Evolutionary conservation across 2,888 invertebrate species (phyloP), one percentile per base, ranked within the genome.

Genomic region (Athalia circularis): DNA sequence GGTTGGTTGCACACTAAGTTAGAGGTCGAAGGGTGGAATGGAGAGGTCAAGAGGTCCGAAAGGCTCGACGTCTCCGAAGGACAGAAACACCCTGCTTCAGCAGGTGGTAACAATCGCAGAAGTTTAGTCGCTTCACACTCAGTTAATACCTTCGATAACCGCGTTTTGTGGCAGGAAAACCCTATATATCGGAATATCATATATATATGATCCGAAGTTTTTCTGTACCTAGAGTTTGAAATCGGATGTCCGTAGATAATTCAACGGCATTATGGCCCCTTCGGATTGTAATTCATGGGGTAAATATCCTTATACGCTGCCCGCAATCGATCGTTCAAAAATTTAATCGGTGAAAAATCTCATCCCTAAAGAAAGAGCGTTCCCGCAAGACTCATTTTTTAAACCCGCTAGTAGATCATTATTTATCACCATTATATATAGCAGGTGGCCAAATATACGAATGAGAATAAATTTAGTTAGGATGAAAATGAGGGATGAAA

Each of bases 371-470:
- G 29, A 29, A 29, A 29, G 29, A 29, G 29, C 29, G 29, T 29
- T 48, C 8, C 48, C 29, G 65, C 52, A 29, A 29, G 68, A 54
- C 54, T 68, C 68, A 54, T 54, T 68, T 68, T 54, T 68, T 52
- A 68, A 68, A 15, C 11, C 15, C 47, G 52, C 29, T 29, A 29
- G 29, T n/a, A 68, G 29, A 68, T 54, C 50, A 54, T 68, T 68
- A 68, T 54, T 68, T 15, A 68, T 68, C 29, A 54, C 65, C 65
- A 48, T 65, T 65, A 48, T 29, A 65, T 47, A 47, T 47, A 48
- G 3, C 4, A 43, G 15, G 29, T 29, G 0, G 29, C 1, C 29
- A 15, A 15, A 11, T 54, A n/a, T 15, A 54, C n/a, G 68, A 68
- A 29, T 52, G 54, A 9, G 54, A 54, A 68, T 68, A 54, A 68